Percentiles rank a stretch among this genome's conserved stretches.
Evolutionary conservation across 2,113 vertebrate species (phyloP).

Genomic region (Spheniscus mendiculus): DNA sequence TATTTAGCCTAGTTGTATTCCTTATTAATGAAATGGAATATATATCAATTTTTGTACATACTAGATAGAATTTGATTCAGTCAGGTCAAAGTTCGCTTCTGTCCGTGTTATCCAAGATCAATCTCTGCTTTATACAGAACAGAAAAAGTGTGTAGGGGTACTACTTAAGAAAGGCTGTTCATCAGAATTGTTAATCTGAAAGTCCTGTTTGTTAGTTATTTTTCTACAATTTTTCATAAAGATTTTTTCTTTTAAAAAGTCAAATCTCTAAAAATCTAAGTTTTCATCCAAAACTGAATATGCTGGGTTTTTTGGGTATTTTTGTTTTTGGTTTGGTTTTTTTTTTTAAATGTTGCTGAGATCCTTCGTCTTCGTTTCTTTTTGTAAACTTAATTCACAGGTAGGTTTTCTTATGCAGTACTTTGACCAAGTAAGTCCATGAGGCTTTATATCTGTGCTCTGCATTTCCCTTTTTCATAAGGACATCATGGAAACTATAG

Average conservation of each 20-base stretch:
- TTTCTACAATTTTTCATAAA: not conserved
- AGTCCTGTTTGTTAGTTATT: not conserved
- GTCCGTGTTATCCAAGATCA: not conserved
- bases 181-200: not conserved
- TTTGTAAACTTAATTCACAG: not conserved
- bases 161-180: not conserved
- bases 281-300: not conserved
- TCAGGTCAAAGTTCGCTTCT: not conserved
- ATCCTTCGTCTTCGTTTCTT: not conserved
- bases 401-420: not conserved
- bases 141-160: not conserved
- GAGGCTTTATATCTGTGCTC: not conserved
- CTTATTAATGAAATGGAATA: not conserved
- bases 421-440: not conserved
- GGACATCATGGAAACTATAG: not conserved
- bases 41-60: not conserved
- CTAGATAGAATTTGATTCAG: not conserved
- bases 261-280: not conserved
- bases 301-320: too few species aligned
- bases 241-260: not conserved
- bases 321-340: too few species aligned
- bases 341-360: not conserved
- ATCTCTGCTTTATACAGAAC: not conserved
- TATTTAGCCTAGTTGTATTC: not conserved
- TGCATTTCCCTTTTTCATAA: not conserved